Evolutionary conservation across 2,797 vertebrate genomes (phyloP).

Genomic region (Myripristis murdjan): DNA sequence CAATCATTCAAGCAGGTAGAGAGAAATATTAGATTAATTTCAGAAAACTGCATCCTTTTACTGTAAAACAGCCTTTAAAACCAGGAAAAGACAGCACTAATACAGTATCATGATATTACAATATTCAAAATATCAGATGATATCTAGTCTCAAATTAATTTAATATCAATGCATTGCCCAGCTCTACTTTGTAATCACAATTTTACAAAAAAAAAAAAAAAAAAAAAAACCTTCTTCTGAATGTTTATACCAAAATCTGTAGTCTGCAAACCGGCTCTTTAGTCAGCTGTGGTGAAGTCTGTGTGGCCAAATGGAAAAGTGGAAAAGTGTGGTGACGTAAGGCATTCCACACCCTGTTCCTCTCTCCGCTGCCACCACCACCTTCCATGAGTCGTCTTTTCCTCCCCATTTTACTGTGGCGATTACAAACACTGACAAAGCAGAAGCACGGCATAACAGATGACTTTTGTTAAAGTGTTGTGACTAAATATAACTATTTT

Average conservation of each 20-base stretch:
- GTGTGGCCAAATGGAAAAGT: slow-evolving; percentile 75
- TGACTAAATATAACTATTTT: slow-evolving; percentile 51
- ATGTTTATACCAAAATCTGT: slow-evolving; percentile 29
- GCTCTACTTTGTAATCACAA: too few relatives aligned
- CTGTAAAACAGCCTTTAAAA: too few relatives aligned
- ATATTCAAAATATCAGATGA: too few relatives aligned
- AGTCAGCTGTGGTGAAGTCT: slow-evolving; percentile 61
- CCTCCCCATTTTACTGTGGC: slow-evolving; percentile 55
- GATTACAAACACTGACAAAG: slow-evolving; percentile 73
- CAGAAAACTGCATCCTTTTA: too few relatives aligned
- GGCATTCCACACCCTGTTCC: slow-evolving; percentile 77
- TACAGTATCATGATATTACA: too few relatives aligned
- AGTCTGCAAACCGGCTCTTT: slow-evolving; percentile 40
- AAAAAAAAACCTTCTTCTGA: slow-evolving; percentile 1
- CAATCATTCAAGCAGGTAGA: too few relatives aligned
- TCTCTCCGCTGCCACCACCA: slow-evolving; percentile 52
- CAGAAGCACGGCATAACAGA: slow-evolving; percentile 51
- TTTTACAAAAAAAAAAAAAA: too few relatives aligned
- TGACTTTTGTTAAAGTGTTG: slow-evolving; percentile 50
- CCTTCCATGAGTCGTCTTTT: slow-evolving; percentile 62
- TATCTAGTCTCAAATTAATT: too few relatives aligned
- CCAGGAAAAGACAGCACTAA: too few relatives aligned
- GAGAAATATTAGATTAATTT: too few relatives aligned
- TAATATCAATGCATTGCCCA: too few relatives aligned
- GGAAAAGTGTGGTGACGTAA: slow-evolving; percentile 84